Evolutionary conservation across 2,797 vertebrate species (phyloP).

Genomic region (Coregonus sp.): DNA sequence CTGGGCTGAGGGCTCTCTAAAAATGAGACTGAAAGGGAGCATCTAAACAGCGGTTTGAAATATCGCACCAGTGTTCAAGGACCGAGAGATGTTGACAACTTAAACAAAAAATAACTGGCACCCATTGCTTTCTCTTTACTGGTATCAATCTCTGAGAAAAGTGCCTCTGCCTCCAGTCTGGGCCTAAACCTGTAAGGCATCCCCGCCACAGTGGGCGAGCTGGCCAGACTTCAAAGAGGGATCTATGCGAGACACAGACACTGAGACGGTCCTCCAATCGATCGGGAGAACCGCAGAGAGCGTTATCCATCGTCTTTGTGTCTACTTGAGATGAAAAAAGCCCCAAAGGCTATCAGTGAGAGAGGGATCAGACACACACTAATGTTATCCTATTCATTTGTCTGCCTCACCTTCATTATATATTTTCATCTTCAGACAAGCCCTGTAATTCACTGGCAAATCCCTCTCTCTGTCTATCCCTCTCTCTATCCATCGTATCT

Average conservation of each 20-base stretch:
- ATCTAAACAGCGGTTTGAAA: background rate
- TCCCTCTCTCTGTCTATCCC: conserved; percentile 29
- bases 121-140: conserved; percentile 6
- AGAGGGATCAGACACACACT: conserved; percentile 42
- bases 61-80: conserved; percentile 11
- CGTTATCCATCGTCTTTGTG: conserved; percentile 64
- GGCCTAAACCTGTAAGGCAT: conserved; percentile 42
- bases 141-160: conserved; percentile 31
- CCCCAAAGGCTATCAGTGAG: conserved; percentile 43
- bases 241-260: conserved; percentile 66
- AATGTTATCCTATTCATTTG: conserved; percentile 45
- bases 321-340: conserved; percentile 53
- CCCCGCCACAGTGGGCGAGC: conserved; percentile 42
- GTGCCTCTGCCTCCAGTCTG: conserved; percentile 35
- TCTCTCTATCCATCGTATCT: background rate
- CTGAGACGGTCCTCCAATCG: conserved; percentile 65
- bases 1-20: background rate
- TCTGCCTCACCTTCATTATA: conserved; percentile 58
- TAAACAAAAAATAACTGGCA: background rate
- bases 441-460: conserved; percentile 40
- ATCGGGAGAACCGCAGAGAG: conserved; percentile 68
- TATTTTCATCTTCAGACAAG: conserved; percentile 55
- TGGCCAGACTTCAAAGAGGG: conserved; percentile 60
- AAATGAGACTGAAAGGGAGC: no score
- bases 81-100: background rate